Evolutionary conservation across 2,113 vertebrate genomes (phyloP).

Genomic region (Romanogobio albipinnatus): DNA sequence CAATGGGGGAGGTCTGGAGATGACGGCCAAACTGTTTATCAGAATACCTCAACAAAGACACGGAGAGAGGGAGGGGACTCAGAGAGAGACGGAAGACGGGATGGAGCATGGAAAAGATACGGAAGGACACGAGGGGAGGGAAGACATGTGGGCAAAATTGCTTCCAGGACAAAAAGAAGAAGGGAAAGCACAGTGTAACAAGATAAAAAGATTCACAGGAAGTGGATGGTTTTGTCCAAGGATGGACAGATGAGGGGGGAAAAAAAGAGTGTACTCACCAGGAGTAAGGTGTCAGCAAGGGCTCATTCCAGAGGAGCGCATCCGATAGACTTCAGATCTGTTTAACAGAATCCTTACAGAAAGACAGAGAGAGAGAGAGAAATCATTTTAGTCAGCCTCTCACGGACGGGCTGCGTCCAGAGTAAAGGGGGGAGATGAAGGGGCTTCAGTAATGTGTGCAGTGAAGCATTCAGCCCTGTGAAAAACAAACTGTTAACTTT

Average conservation of each 20-base stretch:
- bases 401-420: conserved; percentile 61
- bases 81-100: neutral
- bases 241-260: neutral
- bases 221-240: neutral
- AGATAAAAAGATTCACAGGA: conserved; percentile 15
- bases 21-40: conserved; percentile 40
- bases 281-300: conserved; percentile 45
- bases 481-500: conserved; percentile 68
- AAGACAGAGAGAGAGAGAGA: conserved; percentile 42
- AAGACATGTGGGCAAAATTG: conserved; percentile 5
- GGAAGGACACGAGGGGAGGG: conserved; percentile 14
- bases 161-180: conserved; percentile 3
- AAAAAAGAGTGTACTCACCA: conserved; percentile 55
- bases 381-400: conserved; percentile 63
- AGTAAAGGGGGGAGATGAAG: conserved; percentile 51
- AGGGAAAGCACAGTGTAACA: conserved; percentile 24
- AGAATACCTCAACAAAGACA: conserved; percentile 45
- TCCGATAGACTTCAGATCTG: conserved; percentile 48
- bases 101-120: conserved; percentile 9
- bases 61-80: conserved; percentile 32
- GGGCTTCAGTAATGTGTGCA: conserved; percentile 45
- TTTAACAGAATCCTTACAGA: conserved; percentile 52
- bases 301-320: conserved; percentile 43
- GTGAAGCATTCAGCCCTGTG: conserved; percentile 64
- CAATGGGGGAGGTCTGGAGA: conserved; percentile 47